Base-by-base conservation (phyloP, 2,888 invertebrate species). In the Phorcus lineatus region DNA sequence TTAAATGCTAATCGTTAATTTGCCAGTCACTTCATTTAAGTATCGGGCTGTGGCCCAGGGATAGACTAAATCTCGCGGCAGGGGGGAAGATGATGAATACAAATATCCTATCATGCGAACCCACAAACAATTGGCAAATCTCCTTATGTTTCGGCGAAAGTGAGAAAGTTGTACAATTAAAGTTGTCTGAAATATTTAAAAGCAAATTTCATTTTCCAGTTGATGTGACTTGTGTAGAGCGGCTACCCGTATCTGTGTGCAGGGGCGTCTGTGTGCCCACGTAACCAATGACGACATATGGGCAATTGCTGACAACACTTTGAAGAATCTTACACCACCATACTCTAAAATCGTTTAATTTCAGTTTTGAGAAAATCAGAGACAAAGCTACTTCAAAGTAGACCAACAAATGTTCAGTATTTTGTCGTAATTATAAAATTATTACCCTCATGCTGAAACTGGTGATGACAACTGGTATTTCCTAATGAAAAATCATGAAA, bases 1-100 rank as follows among this genome's bases (percentile, higher is more conserved):
- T 74, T 74, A 74, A 74, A 74, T 74, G 52, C 52, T 52, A 74
- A 52, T 74, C 47, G 52, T 52, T 52, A 52, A 52, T 52, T 74
- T 52, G 40, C 22, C 22, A 24, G 52, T 52, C 52, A 47, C 52
- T 19, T 52, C 22, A 52, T 19, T 52, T 24, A n/a, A 52, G 24
- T 13, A 17, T 28, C 2, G 13, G 24, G 24, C n/a, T 28, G 24
- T 24, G 13, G 62, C 62, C 62, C 28, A 24, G 3, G 28, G 28
- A 62, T 28, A 28, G 62, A 62, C 62, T 62, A 62, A 62, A 28
- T 62, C 28, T 24, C 62, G 9, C 62, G 17, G 62, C 62, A 62
- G 62, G 62, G 28, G 22, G 24, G 7, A 7, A 0, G 22, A 28
- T 16, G 24, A 24, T 62, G 62, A 62, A 62, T 62, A 24, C 4